These are phyloP conservation scores for Dendroctonus valens DNA, from an alignment of 1,140 invertebrate species.

Conservation along the genomic window DNA sequence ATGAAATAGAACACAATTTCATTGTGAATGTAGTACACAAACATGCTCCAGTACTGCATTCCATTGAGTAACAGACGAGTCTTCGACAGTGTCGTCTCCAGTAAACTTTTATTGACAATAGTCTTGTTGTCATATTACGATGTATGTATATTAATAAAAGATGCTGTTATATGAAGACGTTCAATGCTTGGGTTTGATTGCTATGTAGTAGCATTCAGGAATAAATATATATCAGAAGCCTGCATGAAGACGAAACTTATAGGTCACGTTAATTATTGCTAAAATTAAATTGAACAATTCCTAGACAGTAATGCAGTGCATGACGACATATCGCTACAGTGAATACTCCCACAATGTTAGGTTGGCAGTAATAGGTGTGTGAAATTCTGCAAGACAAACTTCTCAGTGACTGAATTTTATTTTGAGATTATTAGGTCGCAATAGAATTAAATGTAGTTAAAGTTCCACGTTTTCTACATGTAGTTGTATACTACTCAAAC, in stretches of 20 bases:
- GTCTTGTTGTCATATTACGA: too few species aligned
- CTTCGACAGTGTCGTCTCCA: background rate
- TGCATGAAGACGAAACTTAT: background rate
- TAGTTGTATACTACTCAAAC: too few species aligned
- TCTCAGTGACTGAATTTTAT: slow-evolving; percentile 12
- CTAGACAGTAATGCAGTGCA: background rate
- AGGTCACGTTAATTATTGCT: background rate
- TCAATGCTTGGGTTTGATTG: too few species aligned
- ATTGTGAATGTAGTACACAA: slow-evolving; percentile 13
- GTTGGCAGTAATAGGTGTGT: slow-evolving; percentile 14
- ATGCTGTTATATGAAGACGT: too few species aligned
- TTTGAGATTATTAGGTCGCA: slow-evolving; percentile 8
- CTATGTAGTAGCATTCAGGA: too few species aligned
- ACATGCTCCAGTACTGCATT: slow-evolving; percentile 15
- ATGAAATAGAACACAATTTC: slow-evolving; percentile 16
- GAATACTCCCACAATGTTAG: slow-evolving; percentile 15
- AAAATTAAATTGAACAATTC: background rate
- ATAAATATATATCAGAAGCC: background rate
- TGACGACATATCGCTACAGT: slow-evolving; percentile 11
- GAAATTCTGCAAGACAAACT: slow-evolving; percentile 15
- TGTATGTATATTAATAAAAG: too few species aligned
- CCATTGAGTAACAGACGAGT: slow-evolving; percentile 15
- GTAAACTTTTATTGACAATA: too few species aligned
- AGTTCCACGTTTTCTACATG: too few species aligned
- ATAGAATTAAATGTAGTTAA: too few species aligned